Evolutionary conservation across 2,888 invertebrate genomes (phyloP), one percentile per base, ranked within the genome.

Genomic region (Apantesis nais): DNA sequence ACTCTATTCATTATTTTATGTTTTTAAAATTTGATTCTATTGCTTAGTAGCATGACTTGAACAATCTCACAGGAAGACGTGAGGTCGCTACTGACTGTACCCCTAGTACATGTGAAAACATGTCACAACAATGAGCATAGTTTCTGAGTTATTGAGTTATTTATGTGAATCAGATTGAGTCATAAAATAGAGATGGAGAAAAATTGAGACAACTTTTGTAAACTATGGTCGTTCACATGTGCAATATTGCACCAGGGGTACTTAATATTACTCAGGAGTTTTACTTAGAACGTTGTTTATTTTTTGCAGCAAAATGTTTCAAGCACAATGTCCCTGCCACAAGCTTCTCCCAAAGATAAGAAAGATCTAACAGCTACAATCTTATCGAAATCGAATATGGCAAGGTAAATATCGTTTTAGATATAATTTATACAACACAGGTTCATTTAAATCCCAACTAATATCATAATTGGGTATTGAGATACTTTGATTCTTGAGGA

Each of bases 301-400:
- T 81, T 71, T 81, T 90, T 90, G 55, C 91, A 94, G 93, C 93
- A 94, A 91, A 93, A 93, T 75, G 95, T 97, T 90, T 97, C 95
- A 70, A 95, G 93, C 77, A 92, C 94, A 3, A 92, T 93, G 14
- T 93, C 95, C 29, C 84, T 94, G 39, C 93, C 94, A 55, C 95
- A 94, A 82, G 88, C 94, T 2, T 93, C 94, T 5, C 93, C 93
- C 2, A 94, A 92, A 77, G 97, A 91, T 95, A 97, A 94, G 95
- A 97, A 95, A 93, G 97, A 95, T 88, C 90, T 95, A 41, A 95
- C 97, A 31, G 96, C 97, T 67, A 94, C 96, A 48, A 96, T 96
- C 74, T 91, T 96, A 72, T 96, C 96, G 7, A 97, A 97, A 92
- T 97, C 98, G 66, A 97, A 97, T 89, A 97, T 98, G 96, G 97